Conservation (phyloP, 2,797 vertebrate genomes). For the Phyllotis vaccarum region DNA sequence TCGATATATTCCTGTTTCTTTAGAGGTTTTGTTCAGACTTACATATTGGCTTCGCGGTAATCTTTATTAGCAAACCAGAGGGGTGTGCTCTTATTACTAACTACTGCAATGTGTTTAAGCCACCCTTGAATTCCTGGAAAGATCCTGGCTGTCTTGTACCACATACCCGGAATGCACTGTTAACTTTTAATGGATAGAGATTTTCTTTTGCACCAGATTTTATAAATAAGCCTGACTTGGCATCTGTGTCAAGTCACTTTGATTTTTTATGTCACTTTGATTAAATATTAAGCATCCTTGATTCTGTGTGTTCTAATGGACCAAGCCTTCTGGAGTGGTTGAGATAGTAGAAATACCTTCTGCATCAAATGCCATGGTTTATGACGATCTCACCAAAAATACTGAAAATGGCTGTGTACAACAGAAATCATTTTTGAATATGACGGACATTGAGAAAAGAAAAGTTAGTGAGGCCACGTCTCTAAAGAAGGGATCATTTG, state of each 20-base stretch:
- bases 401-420: not conserved
- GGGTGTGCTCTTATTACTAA: not conserved
- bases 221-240: not conserved
- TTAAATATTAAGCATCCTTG: not conserved
- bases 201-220: slow-evolving; percentile 1
- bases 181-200: not conserved
- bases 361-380: not conserved
- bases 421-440: not conserved
- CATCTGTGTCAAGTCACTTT: no score
- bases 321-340: not conserved
- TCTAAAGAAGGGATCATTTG: not conserved
- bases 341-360: not conserved
- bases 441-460: not conserved
- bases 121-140: not conserved
- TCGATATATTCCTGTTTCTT: slow-evolving; percentile 30
- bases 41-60: not conserved
- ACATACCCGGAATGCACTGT: not conserved
- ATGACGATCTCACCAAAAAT: not conserved
- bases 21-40: not conserved
- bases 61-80: not conserved
- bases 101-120: not conserved
- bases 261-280: not conserved
- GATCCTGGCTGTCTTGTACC: not conserved
- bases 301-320: not conserved
- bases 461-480: not conserved